Conservation (phyloP, 2,113 vertebrate species). For the Cephalopholis sonnerati region DNA sequence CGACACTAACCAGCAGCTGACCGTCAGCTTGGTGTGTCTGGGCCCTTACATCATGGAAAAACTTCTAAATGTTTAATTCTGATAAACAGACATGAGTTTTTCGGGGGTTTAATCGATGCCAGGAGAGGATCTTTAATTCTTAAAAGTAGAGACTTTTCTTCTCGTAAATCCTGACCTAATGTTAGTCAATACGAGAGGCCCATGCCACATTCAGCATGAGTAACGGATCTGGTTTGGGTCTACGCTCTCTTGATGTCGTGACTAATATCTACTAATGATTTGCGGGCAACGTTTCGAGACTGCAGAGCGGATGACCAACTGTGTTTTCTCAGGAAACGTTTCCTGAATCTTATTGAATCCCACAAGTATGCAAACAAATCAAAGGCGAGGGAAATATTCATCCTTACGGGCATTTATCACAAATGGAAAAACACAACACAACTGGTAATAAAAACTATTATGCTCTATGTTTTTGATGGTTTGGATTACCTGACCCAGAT, state of each 20-base stretch:
- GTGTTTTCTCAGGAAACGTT: slow-evolving; percentile 25
- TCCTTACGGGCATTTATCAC: neutral
- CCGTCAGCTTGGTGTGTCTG: too few species aligned
- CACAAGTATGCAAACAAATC: slow-evolving; percentile 38
- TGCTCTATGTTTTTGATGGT: slow-evolving; percentile 19
- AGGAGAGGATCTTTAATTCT: neutral
- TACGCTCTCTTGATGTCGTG: slow-evolving; percentile 28
- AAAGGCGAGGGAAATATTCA: slow-evolving; percentile 21
- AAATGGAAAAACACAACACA: neutral
- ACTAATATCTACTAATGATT: slow-evolving; percentile 53
- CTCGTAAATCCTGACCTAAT: slow-evolving; percentile 44
- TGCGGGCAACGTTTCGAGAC: slow-evolving; percentile 15
- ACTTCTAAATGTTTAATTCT: too few species aligned
- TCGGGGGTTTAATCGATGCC: too few species aligned
- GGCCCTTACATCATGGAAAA: too few species aligned
- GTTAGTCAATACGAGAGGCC: slow-evolving; percentile 25
- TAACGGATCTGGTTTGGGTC: slow-evolving; percentile 31
- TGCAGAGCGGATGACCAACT: slow-evolving; percentile 18
- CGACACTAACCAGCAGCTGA: too few species aligned
- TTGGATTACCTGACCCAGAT: slow-evolving; percentile 30
- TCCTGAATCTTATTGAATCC: slow-evolving; percentile 18
- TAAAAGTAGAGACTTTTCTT: slow-evolving; percentile 25
- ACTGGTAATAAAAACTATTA: neutral
- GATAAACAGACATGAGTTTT: too few species aligned
- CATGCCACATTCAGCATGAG: slow-evolving; percentile 38